These are phyloP conservation scores for Ovis aries DNA, from an alignment of 2,113 vertebrate species.

Conservation along the genomic window DNA sequence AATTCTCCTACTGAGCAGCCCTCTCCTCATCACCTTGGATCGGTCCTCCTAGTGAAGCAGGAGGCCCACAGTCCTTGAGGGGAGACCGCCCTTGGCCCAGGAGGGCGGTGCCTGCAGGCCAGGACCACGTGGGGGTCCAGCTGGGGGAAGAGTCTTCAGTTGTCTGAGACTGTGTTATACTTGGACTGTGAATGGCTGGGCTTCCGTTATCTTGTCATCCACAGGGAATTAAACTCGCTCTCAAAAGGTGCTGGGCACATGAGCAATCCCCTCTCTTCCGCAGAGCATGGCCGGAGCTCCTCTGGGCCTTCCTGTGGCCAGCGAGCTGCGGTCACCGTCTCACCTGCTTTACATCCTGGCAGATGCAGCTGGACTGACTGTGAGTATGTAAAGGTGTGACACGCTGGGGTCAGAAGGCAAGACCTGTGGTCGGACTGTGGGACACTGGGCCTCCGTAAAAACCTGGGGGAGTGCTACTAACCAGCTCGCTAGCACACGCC, in stretches of 20 bases:
- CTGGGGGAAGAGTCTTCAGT: conserved; percentile 34
- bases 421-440: neutral
- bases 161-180: conserved; percentile 55
- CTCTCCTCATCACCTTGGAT: conserved; percentile 23
- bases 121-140: conserved; percentile 4
- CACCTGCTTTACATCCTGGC: conserved; percentile 8
- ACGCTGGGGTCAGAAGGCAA: neutral
- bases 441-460: rapidly evolving
- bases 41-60: conserved; percentile 31
- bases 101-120: conserved; percentile 58
- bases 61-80: neutral
- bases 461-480: rapidly evolving
- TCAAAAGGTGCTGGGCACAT: neutral
- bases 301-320: neutral
- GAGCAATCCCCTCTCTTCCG: too few species aligned
- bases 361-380: rapidly evolving
- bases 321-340: neutral
- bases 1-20: conserved; percentile 19
- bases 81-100: neutral
- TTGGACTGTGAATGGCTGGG: conserved; percentile 56
- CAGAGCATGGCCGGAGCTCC: conserved; percentile 38
- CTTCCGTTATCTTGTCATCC: conserved; percentile 69
- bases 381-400: neutral
- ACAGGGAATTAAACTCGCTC: conserved; percentile 69
- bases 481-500: rapidly evolving